phyloP scores from a whole-genome alignment of 2,888 invertebrate genomes.

The Acleris emargana region DNA sequence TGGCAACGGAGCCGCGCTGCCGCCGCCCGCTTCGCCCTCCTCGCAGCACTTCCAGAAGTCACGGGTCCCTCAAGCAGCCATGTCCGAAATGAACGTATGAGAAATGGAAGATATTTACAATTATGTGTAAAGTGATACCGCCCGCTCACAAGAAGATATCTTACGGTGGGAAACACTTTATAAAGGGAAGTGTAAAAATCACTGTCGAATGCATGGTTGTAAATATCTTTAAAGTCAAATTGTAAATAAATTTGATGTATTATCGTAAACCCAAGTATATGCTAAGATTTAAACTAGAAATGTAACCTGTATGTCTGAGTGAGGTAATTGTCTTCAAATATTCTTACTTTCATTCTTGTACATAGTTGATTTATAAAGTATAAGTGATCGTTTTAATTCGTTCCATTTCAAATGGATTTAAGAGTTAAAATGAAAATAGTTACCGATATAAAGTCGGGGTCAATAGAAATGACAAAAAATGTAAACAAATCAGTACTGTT shows the following conservation, averaged over 20 bases:
- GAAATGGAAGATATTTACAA: slow-evolving; percentile 84
- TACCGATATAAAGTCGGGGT: slow-evolving; percentile 7
- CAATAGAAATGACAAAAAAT: too few species aligned
- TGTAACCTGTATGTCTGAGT: slow-evolving; percentile 36
- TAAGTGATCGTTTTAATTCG: slow-evolving; percentile 14
- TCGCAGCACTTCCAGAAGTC: slow-evolving; percentile 79
- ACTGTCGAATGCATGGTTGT: slow-evolving; percentile 75
- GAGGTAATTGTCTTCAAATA: slow-evolving; percentile 32
- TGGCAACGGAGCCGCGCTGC: slow-evolving; percentile 67
- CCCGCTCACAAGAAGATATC: slow-evolving; percentile 20
- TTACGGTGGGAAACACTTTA: slow-evolving; percentile 39
- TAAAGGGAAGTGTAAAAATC: slow-evolving; percentile 51
- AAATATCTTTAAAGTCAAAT: slow-evolving; percentile 65
- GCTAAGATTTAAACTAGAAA: slow-evolving; percentile 53
- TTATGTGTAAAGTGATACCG: slow-evolving; percentile 78
- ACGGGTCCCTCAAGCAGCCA: slow-evolving; percentile 90
- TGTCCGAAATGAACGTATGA: slow-evolving; percentile 96
- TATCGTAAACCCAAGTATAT: slow-evolving; percentile 54
- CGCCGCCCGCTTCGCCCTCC: slow-evolving; percentile 71
- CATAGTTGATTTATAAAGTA: slow-evolving; percentile 33
- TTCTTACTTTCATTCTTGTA: slow-evolving; percentile 36
- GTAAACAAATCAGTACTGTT: too few species aligned
- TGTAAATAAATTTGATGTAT: slow-evolving; percentile 59
- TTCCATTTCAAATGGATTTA: slow-evolving; percentile 40
- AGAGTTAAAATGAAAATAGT: slow-evolving; percentile 14